phyloP scores from a whole-genome alignment of 2,797 vertebrate species.

The Rhinoraja longicauda region DNA sequence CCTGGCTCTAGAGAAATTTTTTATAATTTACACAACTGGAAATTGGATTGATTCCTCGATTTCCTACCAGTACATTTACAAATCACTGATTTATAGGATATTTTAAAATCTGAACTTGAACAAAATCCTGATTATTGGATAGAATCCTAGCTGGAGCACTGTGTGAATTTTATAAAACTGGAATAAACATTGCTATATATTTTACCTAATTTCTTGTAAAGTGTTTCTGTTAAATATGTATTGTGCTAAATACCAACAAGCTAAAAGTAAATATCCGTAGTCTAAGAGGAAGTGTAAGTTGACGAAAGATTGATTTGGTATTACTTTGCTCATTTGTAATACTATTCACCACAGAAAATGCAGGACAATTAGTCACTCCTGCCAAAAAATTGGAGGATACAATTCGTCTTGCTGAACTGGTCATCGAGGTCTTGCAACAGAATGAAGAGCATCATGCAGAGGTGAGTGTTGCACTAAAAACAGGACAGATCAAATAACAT shows the following conservation, averaged over 20 bases:
- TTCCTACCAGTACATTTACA: not conserved
- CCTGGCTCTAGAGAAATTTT: not conserved
- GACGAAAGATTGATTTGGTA: not conserved
- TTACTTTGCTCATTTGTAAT: conserved; percentile 23
- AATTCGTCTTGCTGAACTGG: conserved; percentile 90
- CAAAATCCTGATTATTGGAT: not conserved
- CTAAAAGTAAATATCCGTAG: not conserved
- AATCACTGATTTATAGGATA: not conserved
- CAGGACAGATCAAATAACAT: not conserved
- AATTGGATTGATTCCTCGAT: not conserved
- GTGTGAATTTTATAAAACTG: conserved; percentile 11
- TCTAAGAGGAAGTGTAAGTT: not conserved
- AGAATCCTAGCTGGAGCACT: conserved; percentile 30
- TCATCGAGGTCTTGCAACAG: conserved; percentile 97
- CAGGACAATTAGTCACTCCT: conserved; percentile 92
- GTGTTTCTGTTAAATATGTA: not conserved
- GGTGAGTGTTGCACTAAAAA: conserved; percentile 63
- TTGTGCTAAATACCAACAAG: not conserved
- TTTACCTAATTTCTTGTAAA: not conserved
- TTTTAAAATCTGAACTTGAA: conserved; percentile 4
- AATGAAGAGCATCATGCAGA: conserved; percentile 97
- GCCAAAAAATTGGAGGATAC: conserved; percentile 98
- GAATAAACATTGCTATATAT: not conserved
- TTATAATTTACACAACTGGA: not conserved
- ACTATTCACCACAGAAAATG: conserved; percentile 83